Evolutionary conservation across 2,797 vertebrate species (phyloP).

Genomic region (Clarias fuscus): DNA sequence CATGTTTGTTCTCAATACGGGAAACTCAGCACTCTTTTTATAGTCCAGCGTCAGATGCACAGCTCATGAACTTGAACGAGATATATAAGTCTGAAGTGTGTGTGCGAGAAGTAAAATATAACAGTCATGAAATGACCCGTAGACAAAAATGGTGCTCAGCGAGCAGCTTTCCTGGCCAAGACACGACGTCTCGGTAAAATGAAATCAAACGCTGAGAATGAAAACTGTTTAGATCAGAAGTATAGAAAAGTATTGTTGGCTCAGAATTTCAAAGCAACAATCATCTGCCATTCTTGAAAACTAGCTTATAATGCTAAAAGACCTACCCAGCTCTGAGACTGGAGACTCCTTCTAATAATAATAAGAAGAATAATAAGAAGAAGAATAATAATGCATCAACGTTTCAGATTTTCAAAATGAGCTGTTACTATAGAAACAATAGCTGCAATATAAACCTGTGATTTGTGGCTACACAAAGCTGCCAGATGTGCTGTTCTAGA

Average conservation of each 20-base stretch:
- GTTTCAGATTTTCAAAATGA: background rate
- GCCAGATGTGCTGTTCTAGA: background rate
- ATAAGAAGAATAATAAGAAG: no score
- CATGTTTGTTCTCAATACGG: slow-evolving; percentile 40
- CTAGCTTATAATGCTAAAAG: background rate
- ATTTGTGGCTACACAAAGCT: background rate
- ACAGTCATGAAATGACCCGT: background rate
- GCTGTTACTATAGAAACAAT: background rate
- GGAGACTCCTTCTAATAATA: background rate
- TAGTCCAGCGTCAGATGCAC: slow-evolving; percentile 4
- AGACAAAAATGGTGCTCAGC: background rate
- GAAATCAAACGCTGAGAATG: background rate
- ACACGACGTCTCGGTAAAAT: background rate
- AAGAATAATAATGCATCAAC: no score
- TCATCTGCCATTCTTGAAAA: background rate
- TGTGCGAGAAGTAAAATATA: background rate
- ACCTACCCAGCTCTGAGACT: background rate
- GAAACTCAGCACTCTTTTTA: slow-evolving; percentile 21
- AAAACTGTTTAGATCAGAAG: background rate
- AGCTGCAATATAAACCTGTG: background rate
- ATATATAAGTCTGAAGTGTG: background rate
- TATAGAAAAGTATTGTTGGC: background rate
- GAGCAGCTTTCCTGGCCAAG: background rate
- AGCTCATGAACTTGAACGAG: background rate
- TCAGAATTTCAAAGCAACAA: background rate